Percentiles rank a stretch among this genome's conserved stretches.
These are phyloP conservation scores for Aromia moschata DNA, from an alignment of 2,888 invertebrate genomes.

Conservation along the genomic window DNA sequence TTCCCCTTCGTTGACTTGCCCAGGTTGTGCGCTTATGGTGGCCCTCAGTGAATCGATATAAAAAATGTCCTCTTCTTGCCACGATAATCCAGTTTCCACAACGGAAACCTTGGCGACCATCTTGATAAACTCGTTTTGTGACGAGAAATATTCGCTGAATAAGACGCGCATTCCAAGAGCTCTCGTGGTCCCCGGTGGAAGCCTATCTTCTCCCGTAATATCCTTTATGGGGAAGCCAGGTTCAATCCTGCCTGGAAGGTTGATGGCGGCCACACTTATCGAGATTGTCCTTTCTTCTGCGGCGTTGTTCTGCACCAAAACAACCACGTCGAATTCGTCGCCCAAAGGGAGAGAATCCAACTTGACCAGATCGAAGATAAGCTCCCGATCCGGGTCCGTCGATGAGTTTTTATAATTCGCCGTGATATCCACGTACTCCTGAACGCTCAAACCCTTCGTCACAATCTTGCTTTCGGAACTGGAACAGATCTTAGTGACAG, in stretches of 20 bases:
- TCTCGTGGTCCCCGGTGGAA: too few species aligned
- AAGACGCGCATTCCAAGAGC: too few species aligned
- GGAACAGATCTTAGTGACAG: too few species aligned
- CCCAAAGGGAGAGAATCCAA: not conserved
- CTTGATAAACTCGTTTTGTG: too few species aligned
- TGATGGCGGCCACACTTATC: not conserved
- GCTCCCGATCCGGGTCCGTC: not conserved
- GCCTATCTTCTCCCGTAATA: too few species aligned
- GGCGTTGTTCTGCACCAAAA: not conserved
- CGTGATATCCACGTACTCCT: too few species aligned
- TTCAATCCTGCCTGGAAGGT: too few species aligned
- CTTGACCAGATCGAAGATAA: not conserved
- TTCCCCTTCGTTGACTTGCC: not conserved
- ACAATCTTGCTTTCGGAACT: too few species aligned
- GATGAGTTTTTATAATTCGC: too few species aligned
- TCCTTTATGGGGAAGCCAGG: too few species aligned
- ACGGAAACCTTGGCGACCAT: conserved; percentile 82
- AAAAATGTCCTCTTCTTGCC: conserved; percentile 86
- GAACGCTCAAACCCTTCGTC: too few species aligned
- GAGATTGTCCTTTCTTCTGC: not conserved
- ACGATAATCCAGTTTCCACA: conserved; percentile 81
- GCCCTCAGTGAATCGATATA: conserved; percentile 63
- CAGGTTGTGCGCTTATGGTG: not conserved
- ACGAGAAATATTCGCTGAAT: too few species aligned
- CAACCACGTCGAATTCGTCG: not conserved